Conservation (phyloP, 2,113 vertebrate species). For the Gymnorhina tibicen region DNA sequence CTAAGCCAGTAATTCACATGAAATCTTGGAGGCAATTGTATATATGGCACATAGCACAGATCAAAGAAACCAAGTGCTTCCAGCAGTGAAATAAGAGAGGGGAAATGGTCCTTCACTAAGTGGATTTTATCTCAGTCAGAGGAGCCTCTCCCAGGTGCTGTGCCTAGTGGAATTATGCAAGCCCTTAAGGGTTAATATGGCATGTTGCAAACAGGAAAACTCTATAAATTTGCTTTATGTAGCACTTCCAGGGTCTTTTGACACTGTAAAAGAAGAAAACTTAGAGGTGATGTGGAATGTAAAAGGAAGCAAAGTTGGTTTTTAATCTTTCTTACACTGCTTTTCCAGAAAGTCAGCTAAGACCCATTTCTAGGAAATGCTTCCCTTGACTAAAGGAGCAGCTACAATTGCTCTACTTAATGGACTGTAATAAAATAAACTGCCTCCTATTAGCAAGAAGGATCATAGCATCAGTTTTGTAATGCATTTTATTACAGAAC, state of each 20-base stretch:
- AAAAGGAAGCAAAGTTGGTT: not conserved
- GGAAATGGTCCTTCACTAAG: not conserved
- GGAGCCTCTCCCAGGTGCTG: not conserved
- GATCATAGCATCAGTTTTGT: conserved; percentile 19
- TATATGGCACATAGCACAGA: not conserved
- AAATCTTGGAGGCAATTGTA: not conserved
- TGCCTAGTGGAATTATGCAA: not conserved
- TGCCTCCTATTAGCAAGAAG: conserved; percentile 8
- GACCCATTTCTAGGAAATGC: conserved; percentile 27
- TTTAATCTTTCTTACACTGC: not conserved
- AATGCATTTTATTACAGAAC: conserved; percentile 30
- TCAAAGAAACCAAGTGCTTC: not conserved
- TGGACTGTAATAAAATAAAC: conserved; percentile 53
- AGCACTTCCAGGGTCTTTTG: not conserved
- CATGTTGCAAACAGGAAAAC: not conserved
- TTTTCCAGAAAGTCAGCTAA: conserved; percentile 31
- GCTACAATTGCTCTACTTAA: conserved; percentile 19
- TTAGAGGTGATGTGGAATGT: not conserved
- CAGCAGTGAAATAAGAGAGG: not conserved
- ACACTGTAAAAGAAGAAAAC: not conserved
- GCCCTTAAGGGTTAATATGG: not conserved
- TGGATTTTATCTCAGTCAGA: not conserved
- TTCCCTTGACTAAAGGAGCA: conserved; percentile 5
- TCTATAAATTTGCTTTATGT: not conserved
- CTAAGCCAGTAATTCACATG: not conserved